Evolutionary conservation across 2,888 invertebrate species (phyloP).

Genomic region (Drosophila merina): DNA sequence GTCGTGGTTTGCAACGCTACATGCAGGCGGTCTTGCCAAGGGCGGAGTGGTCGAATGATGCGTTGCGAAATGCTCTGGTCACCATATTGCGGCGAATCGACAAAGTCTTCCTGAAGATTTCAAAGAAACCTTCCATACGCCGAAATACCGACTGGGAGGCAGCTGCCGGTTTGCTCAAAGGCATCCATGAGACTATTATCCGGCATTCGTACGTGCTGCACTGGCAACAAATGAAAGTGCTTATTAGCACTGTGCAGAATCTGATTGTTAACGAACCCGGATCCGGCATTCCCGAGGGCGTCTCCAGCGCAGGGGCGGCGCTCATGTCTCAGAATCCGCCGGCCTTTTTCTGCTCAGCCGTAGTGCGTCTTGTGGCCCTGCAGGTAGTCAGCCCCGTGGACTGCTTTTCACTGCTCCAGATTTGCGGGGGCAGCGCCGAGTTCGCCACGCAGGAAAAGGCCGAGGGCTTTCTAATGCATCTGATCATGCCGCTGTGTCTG

Average conservation of each 20-base stretch:
- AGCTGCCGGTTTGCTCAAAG: constrained; percentile 96
- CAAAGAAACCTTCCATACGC: constrained; percentile 96
- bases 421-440: constrained; percentile 95
- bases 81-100: constrained; percentile 96
- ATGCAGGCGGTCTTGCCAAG: constrained; percentile 96
- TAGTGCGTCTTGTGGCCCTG: constrained; percentile 96
- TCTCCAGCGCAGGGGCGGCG: constrained; percentile 93
- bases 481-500: constrained; percentile 97
- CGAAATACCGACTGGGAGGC: constrained; percentile 99
- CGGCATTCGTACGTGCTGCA: constrained; percentile 98
- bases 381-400: constrained; percentile 98
- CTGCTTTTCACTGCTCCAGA: constrained; percentile 95
- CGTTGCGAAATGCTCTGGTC: constrained; percentile 94
- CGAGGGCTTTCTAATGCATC: constrained; percentile 97
- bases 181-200: constrained; percentile 96
- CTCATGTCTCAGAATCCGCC: constrained; percentile 96
- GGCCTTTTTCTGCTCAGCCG: constrained; percentile 97
- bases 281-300: constrained; percentile 86
- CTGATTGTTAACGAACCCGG: constrained; percentile 84
- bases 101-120: constrained; percentile 98
- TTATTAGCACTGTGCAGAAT: constrained; percentile 93
- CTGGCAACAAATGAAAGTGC: constrained; percentile 95
- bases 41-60: constrained; percentile 91
- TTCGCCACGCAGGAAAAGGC: constrained; percentile 96
- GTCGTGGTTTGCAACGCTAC: constrained; percentile 94